Conservation (phyloP, 2,113 vertebrate species). For the Mus musculus region GRCm39 chr4:29923001-29923500, state of each 20-base stretch:
- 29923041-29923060: background rate
- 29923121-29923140: constrained; percentile 3
- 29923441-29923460: constrained; percentile 23
- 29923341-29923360: background rate
- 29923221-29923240: constrained; percentile 21
- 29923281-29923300: background rate
- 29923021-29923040: constrained; percentile 42
- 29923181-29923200: background rate
- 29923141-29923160: background rate
- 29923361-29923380: background rate
- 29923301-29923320: background rate
- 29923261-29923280: background rate
- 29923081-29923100: constrained; percentile 40
- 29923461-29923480: background rate
- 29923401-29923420: background rate
- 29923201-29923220: constrained; percentile 21
- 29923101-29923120: background rate
- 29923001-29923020: background rate
- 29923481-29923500: background rate
- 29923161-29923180: background rate
- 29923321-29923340: background rate
- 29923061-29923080: constrained; percentile 12
- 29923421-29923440: background rate
- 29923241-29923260: background rate
- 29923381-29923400: background rate